Evolutionary conservation across 2,113 vertebrate genomes (phyloP).

Genomic region (Heliornis fulica): DNA sequence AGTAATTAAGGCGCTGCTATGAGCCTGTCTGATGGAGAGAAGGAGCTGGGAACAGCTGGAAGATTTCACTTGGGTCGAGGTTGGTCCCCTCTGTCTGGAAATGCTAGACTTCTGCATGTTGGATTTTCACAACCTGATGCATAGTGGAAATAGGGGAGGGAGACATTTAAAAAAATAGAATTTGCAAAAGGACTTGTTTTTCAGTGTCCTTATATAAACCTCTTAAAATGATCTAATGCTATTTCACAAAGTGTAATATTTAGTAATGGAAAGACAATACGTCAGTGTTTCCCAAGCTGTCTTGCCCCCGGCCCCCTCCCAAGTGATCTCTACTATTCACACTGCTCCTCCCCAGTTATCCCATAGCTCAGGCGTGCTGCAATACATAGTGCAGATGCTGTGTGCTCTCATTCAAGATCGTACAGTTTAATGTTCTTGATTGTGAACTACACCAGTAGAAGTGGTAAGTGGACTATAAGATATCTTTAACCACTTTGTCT

Average conservation of each 20-base stretch:
- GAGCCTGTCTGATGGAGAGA: slow-evolving; percentile 32
- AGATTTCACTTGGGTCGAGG: background rate
- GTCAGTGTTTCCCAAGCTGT: slow-evolving; percentile 49
- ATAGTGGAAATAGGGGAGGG: slow-evolving; percentile 48
- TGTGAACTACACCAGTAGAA: background rate
- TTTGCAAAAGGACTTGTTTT: slow-evolving; percentile 36
- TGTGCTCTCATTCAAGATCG: background rate
- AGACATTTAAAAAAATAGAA: background rate
- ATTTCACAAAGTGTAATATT: slow-evolving; percentile 56
- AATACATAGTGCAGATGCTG: background rate
- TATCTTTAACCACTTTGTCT: background rate
- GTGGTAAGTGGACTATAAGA: background rate
- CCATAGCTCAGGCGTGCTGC: background rate
- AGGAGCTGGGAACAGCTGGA: slow-evolving; percentile 17
- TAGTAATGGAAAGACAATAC: slow-evolving; percentile 67
- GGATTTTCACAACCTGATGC: slow-evolving; percentile 36
- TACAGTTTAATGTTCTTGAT: background rate
- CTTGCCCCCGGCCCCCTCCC: slow-evolving; percentile 22
- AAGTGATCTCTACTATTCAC: background rate
- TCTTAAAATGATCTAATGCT: slow-evolving; percentile 57
- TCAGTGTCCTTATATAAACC: slow-evolving; percentile 56
- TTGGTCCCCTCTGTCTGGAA: slow-evolving; percentile 22
- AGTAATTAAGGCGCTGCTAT: slow-evolving; percentile 62
- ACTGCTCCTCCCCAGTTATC: background rate
- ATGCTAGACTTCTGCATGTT: background rate